Percentiles rank a stretch among this genome's conserved stretches.
phyloP scores from a whole-genome alignment of 92 coral and sea anemone genomes.

The Zoanthus sansibaricus region DNA sequence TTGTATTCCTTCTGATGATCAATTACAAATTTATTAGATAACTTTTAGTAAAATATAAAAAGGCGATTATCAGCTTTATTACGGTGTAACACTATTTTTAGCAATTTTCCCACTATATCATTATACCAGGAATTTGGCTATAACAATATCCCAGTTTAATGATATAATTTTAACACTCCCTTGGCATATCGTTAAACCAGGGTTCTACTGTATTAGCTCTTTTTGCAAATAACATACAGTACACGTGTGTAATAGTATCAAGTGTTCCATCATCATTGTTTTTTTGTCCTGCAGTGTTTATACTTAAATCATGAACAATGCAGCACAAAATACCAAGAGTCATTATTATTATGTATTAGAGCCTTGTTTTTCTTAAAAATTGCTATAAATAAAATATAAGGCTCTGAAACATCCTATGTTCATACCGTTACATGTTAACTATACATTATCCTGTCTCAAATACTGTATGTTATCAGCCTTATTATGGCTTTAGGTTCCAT shows the following conservation, averaged over 20 bases:
- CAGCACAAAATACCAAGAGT: constrained; percentile 22
- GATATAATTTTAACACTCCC: too few species aligned
- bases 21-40: not conserved
- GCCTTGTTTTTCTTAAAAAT: constrained; percentile 20
- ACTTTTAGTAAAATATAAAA: not conserved
- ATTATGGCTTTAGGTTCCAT: constrained; percentile 14
- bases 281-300: constrained; percentile 15
- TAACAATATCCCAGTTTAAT: too few species aligned
- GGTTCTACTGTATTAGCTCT: constrained; percentile 2
- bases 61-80: not conserved
- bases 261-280: constrained; percentile 18
- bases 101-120: not conserved
- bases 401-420: constrained; percentile 16
- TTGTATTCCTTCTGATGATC: not conserved
- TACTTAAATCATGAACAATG: constrained; percentile 16
- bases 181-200: too few species aligned
- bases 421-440: constrained; percentile 14
- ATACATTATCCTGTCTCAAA: constrained; percentile 10
- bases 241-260: constrained; percentile 19
- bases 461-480: not conserved
- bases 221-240: constrained; percentile 20
- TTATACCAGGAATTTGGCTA: not conserved
- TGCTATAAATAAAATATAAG: constrained; percentile 12
- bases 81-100: not conserved
- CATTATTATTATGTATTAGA: not conserved